Percentiles rank a stretch among this genome's conserved stretches.
Evolutionary conservation across 1,140 invertebrate genomes (phyloP).

Genomic region (Oryctes rhinoceros): DNA sequence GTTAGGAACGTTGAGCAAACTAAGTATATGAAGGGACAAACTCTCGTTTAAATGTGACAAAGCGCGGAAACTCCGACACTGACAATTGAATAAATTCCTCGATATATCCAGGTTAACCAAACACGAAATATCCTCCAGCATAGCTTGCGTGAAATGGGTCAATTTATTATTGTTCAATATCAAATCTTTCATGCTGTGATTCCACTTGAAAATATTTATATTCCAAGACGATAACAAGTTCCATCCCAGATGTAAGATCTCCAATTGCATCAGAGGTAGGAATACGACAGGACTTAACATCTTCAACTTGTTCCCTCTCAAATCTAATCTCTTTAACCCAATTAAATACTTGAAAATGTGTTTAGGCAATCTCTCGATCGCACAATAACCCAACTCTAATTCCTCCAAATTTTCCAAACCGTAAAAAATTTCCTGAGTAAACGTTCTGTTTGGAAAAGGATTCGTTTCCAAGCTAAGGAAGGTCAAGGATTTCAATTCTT

Average conservation of each 20-base stretch:
- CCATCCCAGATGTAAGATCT: slow-evolving; percentile 62
- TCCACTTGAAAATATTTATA: slow-evolving; percentile 61
- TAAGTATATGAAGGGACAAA: slow-evolving; percentile 36
- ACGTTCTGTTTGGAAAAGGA: slow-evolving; percentile 58
- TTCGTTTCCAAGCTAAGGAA: slow-evolving; percentile 66
- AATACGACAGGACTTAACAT: slow-evolving; percentile 61
- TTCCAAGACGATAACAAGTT: slow-evolving; percentile 65
- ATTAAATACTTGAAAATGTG: not conserved
- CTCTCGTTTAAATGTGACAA: slow-evolving; percentile 61
- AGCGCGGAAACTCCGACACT: slow-evolving; percentile 62
- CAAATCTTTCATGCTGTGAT: slow-evolving; percentile 57
- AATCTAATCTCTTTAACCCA: slow-evolving; percentile 61
- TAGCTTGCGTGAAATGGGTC: slow-evolving; percentile 63
- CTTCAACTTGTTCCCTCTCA: slow-evolving; percentile 63
- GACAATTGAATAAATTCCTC: slow-evolving; percentile 66
- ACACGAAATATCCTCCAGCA: slow-evolving; percentile 65
- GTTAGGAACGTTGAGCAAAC: slow-evolving; percentile 37
- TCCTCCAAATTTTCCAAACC: slow-evolving; percentile 63
- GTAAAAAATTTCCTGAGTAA: slow-evolving; percentile 47
- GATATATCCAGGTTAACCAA: slow-evolving; percentile 62
- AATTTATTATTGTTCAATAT: slow-evolving; percentile 65
- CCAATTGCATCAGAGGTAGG: slow-evolving; percentile 60
- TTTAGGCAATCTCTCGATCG: not conserved
- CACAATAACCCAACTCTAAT: slow-evolving; percentile 56
- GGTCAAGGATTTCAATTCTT: slow-evolving; percentile 59